Conservation (phyloP, 2,113 vertebrate species). For the Ammodytes marinus region DNA sequence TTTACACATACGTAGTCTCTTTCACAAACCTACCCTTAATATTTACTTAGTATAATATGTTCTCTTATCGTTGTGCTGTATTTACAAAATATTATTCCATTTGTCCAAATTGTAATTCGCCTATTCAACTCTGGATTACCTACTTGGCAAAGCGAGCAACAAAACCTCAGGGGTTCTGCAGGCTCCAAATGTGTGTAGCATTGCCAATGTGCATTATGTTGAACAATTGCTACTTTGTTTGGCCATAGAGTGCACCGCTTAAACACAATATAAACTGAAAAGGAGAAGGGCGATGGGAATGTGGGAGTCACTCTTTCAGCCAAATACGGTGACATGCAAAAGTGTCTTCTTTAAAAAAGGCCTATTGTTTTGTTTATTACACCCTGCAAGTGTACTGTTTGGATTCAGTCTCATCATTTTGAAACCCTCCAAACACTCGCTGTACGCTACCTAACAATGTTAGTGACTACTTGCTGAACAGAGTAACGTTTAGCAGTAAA, state of each 20-base stretch:
- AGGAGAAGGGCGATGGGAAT: not conserved
- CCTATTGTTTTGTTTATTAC: not conserved
- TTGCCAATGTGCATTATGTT: not conserved
- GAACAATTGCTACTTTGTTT: conserved; percentile 2
- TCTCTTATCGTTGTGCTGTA: not conserved
- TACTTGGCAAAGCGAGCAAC: not conserved
- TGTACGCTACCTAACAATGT: not conserved
- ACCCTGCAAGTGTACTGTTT: not conserved
- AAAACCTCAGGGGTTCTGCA: not conserved
- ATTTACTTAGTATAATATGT: not conserved
- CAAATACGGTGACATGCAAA: not conserved
- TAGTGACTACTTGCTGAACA: not conserved
- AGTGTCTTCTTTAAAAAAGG: not conserved
- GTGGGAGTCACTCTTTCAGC: not conserved
- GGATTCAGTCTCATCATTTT: not conserved
- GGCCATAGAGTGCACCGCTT: not conserved
- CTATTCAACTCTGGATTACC: not conserved
- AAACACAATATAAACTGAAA: not conserved
- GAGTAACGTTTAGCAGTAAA: not conserved
- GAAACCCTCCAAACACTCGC: not conserved
- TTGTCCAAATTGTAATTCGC: not conserved
- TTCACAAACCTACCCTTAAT: not conserved
- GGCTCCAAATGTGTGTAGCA: not conserved
- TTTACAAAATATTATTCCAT: not conserved
- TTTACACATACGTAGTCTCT: not conserved